Evolutionary conservation across 1,140 invertebrate genomes (phyloP), one percentile per base, ranked within the genome.

Genomic region (Aleiodes sp.): DNA sequence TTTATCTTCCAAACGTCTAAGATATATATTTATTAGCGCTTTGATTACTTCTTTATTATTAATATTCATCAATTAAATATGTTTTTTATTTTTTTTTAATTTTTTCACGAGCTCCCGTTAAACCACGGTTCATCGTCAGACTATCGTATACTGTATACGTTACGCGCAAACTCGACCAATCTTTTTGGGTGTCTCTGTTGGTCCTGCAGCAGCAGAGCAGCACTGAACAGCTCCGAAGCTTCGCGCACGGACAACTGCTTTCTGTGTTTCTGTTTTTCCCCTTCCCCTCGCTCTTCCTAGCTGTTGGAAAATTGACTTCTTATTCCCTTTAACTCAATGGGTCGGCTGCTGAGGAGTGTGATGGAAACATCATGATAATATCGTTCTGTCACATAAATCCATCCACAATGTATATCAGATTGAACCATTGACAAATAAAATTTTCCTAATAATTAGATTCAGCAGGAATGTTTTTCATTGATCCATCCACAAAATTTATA

Each of bases 241-340:
- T 70, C 72, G 72, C 72, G 61, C 72, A 70, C 68, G 68, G 72
- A n/a, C 65, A 65, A 70, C 72, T 73, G 72, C 39, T 33, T 56
- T 35, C 31, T 24, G 19, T 16, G 29, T 63, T 62, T 43, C 31
- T 26, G 7, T 56, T 43, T 21, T 41, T 57, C 33, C 29, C 29
- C 61, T 37, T 31, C 8, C 2, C 14, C 33, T 41, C 35, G n/a
- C 29, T 59, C 56, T 59, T 33, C 35, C 39, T 16, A 39, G 8
- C 35, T 39, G 12, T 16, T 43, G 3, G 39, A 4, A 16, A 8
- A n/a, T n/a, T n/a, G n/a, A n/a, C n/a, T n/a, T n/a, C 39, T 16
- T 52, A 21, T 52, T 52, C 21, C 46, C 46, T 26, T 52, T 52
- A 52, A 52, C n/a, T 52, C 46, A 19, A 16, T 4, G 2, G 12